Evolutionary conservation across 2,113 vertebrate genomes (phyloP).

Genomic region (Atherinomorus stipes): DNA sequence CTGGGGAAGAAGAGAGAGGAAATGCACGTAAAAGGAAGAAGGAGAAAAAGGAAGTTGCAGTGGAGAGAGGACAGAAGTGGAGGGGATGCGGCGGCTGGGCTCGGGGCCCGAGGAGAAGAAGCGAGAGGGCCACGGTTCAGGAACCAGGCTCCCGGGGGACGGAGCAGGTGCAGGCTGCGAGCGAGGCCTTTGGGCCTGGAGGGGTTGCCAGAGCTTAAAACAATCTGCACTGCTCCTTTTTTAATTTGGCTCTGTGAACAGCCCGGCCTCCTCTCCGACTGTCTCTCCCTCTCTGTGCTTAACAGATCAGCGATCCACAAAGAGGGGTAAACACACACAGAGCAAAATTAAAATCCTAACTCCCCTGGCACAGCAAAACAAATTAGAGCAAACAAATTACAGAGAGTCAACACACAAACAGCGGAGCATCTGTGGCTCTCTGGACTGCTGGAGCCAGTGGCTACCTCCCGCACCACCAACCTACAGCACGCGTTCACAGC

Average conservation of each 20-base stretch:
- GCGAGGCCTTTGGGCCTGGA: conserved; percentile 96
- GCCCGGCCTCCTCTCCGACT: conserved; percentile 81
- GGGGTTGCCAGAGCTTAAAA: conserved; percentile 97
- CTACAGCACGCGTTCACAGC: conserved; percentile 36
- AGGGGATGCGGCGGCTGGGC: conserved; percentile 53
- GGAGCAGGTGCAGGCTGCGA: conserved; percentile 99
- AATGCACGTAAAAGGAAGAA: neutral
- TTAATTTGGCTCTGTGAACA: conserved; percentile 93
- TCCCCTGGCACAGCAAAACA: conserved; percentile 98
- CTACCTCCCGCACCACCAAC: conserved; percentile 61
- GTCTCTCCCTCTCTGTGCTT: conserved; percentile 78
- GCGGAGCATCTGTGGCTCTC: conserved; percentile 97
- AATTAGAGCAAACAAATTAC: conserved; percentile 99
- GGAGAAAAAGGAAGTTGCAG: conserved; percentile 8
- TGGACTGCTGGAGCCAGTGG: conserved; percentile 84
- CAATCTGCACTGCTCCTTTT: conserved; percentile 90
- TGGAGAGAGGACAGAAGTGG: conserved; percentile 41
- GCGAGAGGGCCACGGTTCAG: conserved; percentile 96
- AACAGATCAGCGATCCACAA: conserved; percentile 98
- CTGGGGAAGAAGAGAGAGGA: conserved; percentile 30
- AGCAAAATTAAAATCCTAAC: conserved; percentile 99
- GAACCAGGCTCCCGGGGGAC: conserved; percentile 93
- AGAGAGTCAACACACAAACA: conserved; percentile 99
- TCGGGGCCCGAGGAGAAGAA: conserved; percentile 76
- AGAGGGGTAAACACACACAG: conserved; percentile 98